Evolutionary conservation across 2,113 vertebrate genomes (phyloP).

Genomic region (Lepus europaeus): DNA sequence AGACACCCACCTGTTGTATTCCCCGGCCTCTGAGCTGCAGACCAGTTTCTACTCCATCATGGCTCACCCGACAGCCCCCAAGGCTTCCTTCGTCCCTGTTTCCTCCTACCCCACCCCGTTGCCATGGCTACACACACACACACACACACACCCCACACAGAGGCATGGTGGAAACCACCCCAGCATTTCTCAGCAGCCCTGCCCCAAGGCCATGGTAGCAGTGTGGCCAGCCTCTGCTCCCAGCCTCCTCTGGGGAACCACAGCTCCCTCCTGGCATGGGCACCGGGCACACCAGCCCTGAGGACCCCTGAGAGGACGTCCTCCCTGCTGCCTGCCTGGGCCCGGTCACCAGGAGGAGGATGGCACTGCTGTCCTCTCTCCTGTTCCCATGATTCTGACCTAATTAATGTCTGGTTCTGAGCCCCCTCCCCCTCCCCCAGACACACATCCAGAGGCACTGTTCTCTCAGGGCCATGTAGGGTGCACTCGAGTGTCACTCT

Average conservation of each 20-base stretch:
- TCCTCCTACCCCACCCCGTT: background rate
- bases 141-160: conserved; percentile 5
- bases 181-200: background rate
- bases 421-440: background rate
- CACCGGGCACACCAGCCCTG: background rate
- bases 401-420: background rate
- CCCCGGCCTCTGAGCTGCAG: background rate
- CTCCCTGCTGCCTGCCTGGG: background rate
- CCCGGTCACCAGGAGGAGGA: background rate
- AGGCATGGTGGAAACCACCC: background rate
- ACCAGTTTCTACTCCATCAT: background rate
- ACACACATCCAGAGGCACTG: background rate
- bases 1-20: no score
- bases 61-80: background rate
- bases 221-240: background rate
- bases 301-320: background rate
- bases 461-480: conserved; percentile 3
- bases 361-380: background rate
- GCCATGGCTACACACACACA: conserved; percentile 5
- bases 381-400: conserved; percentile 19
- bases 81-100: background rate
- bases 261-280: background rate
- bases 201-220: conserved; percentile 24
- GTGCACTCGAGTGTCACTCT: background rate
- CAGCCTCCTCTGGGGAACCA: background rate